Base-by-base conservation (phyloP, 2,888 invertebrate genomes). In the Melipona bicolor region DNA sequence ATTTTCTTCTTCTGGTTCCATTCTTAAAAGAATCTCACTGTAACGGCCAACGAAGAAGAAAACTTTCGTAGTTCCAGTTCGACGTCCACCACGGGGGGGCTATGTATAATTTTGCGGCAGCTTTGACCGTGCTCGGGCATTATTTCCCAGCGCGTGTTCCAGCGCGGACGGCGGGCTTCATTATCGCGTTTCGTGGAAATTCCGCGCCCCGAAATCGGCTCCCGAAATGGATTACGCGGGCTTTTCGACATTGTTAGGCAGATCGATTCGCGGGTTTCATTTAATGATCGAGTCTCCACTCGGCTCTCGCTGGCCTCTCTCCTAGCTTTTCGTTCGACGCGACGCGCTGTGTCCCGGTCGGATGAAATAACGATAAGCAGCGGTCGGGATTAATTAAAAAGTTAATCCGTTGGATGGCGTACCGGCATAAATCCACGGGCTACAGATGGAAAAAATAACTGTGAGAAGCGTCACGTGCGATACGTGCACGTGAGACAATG, bases 211-310 rank as follows among this genome's bases (percentile, higher is more conserved):
- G 71, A 68, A 77, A 83, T 72, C 80, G 74, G 73, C 59, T 68
- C 52, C 54, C 54, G 71, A 76, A 84, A 80, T 74, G 71, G 77
- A 85, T 85, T 85, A 82, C 79, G 65, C 73, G 50, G 72, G 76
- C 50, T 72, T 78, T 70, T 64, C 43, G 72, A 77, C 59, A 85
- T 88, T 87, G 89, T 85, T 79, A 64, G 70, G 62, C 43, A 59
- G 82, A 83, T 87, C 79, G 79, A 71, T 80, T 74, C 68, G 56
- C 49, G 59, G 61, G 69, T 76, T 88, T 83, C 83, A 72, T 83
- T 89, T 87, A 83, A 88, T 70, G 81, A 83, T 85, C 71, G 61
- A 62, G 19, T 24, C 36, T 36, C 19, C n/a, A 9, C 43, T 43
- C 24, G 1, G 11, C 36, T 19, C 56, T 19, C 56, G 21, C 13